Evolutionary conservation across 2,113 vertebrate species (phyloP).

Genomic region (Myxocyprinus asiaticus): DNA sequence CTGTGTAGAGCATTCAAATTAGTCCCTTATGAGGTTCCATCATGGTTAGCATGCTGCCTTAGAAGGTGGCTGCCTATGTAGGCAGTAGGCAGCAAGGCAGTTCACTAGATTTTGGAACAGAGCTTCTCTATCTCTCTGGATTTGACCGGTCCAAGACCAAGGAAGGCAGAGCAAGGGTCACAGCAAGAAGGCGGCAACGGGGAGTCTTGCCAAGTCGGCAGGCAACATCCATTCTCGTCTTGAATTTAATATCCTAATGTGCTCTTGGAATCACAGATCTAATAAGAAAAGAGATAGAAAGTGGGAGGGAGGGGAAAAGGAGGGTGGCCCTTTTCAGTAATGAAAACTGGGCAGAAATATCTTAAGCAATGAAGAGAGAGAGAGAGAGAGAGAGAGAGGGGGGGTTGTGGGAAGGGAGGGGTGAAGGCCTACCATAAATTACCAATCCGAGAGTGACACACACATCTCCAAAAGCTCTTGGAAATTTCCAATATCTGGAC

Average conservation of each 20-base stretch:
- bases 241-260: slow-evolving; percentile 56
- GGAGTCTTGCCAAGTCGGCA: slow-evolving; percentile 37
- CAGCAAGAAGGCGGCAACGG: neutral
- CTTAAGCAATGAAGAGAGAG: slow-evolving; percentile 17
- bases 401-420: slow-evolving; percentile 7
- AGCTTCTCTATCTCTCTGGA: neutral
- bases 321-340: slow-evolving; percentile 42
- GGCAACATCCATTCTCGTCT: slow-evolving; percentile 43
- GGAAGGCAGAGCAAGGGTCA: neutral
- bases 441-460: slow-evolving; percentile 49
- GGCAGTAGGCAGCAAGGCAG: too few relatives aligned
- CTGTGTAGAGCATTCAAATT: too few relatives aligned
- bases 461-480: slow-evolving; percentile 50
- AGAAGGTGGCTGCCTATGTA: too few relatives aligned
- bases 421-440: slow-evolving; percentile 56
- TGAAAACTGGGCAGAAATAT: slow-evolving; percentile 47
- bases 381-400: too few relatives aligned
- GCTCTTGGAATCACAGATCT: slow-evolving; percentile 40
- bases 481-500: slow-evolving; percentile 49
- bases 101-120: too few relatives aligned
- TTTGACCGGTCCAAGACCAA: neutral
- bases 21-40: too few relatives aligned
- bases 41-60: too few relatives aligned
- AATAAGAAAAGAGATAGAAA: slow-evolving; percentile 38
- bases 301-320: slow-evolving; percentile 15